phyloP scores from a whole-genome alignment of 1,140 invertebrate species.

The Orussus abietinus region DNA sequence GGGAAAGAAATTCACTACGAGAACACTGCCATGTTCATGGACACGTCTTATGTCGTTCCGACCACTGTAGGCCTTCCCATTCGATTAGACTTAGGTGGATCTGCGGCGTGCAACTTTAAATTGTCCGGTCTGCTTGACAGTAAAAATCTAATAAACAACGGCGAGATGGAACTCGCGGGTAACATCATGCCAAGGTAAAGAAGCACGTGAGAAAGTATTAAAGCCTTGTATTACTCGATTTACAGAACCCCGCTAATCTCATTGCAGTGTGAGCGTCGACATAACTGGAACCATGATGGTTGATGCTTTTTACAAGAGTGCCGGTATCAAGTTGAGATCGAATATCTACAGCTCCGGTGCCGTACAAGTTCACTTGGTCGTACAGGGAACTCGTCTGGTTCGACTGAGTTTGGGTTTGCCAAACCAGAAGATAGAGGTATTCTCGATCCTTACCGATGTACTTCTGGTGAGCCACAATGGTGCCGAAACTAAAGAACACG shows the following conservation, averaged over 20 bases:
- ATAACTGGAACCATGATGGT: conserved; percentile 77
- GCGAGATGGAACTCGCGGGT: conserved; percentile 69
- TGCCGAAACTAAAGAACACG: conserved; percentile 17
- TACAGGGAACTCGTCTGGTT: conserved; percentile 66
- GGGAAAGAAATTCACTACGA: conserved; percentile 76
- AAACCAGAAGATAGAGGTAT: conserved; percentile 79
- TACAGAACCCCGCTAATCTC: too few relatives aligned
- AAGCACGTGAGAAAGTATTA: too few relatives aligned
- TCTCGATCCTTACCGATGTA: conserved; percentile 50
- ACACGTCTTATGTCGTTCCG: conserved; percentile 80
- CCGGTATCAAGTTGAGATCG: conserved; percentile 77
- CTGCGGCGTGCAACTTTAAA: conserved; percentile 77
- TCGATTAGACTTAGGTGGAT: conserved; percentile 78
- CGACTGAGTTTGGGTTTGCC: conserved; percentile 75
- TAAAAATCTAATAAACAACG: conserved; percentile 50
- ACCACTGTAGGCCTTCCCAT: conserved; percentile 81
- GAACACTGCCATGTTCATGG: conserved; percentile 77
- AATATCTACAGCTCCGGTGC: conserved; percentile 80
- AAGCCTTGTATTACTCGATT: too few relatives aligned
- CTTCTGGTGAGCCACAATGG: conserved; percentile 38
- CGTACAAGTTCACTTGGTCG: conserved; percentile 66
- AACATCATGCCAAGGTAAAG: conserved; percentile 73
- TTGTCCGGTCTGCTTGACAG: conserved; percentile 64
- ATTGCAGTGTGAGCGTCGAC: conserved; percentile 72
- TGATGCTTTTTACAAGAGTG: conserved; percentile 71